Conservation (phyloP, 2,113 vertebrate genomes). For the Notiomystis cincta region DNA sequence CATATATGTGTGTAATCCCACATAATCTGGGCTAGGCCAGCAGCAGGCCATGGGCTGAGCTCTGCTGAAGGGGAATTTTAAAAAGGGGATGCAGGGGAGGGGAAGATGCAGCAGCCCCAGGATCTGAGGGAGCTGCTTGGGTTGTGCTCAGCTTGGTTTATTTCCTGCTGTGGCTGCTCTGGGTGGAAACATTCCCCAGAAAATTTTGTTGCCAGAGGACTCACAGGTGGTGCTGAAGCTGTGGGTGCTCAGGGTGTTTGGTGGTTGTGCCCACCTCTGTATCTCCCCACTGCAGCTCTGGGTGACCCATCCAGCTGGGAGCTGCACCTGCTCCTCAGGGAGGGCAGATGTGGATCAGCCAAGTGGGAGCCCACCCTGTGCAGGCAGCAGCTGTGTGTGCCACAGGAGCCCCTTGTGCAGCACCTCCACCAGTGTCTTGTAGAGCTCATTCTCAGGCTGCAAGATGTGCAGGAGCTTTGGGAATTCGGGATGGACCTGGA, state of each 20-base stretch:
- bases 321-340: conserved; percentile 23
- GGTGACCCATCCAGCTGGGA: conserved; percentile 19
- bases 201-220: neutral
- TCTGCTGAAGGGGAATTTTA: neutral
- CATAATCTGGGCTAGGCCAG: neutral
- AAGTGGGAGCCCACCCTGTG: neutral
- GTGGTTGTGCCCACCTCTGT: neutral
- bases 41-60: neutral
- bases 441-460: neutral
- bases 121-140: neutral
- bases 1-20: accelerated
- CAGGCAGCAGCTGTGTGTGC: neutral
- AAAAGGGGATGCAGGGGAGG: neutral
- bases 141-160: neutral
- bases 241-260: neutral
- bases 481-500: neutral
- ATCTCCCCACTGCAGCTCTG: neutral
- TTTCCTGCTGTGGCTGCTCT: neutral
- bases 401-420: neutral
- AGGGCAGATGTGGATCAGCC: neutral
- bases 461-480: conserved; percentile 18
- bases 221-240: neutral
- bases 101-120: neutral
- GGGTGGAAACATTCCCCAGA: neutral
- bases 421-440: neutral